phyloP scores from a whole-genome alignment of 2,113 vertebrate species.

The Typhlomys cinereus region DNA sequence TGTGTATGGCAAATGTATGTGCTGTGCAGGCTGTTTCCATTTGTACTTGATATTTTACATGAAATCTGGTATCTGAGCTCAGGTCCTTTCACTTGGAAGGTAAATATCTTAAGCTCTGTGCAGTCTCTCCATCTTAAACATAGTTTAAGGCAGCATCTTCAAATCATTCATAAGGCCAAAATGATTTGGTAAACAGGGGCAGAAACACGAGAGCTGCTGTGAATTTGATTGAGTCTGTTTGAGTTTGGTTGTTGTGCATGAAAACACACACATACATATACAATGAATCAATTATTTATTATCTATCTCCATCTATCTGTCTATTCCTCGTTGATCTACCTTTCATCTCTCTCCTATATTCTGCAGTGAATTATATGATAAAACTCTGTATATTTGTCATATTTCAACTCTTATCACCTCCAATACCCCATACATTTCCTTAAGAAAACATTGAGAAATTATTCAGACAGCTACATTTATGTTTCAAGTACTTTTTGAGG shows the following conservation, averaged over 20 bases:
- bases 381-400: not conserved
- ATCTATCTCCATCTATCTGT: not conserved
- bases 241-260: not conserved
- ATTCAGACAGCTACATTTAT: conserved; percentile 2
- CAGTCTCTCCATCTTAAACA: too few relatives aligned
- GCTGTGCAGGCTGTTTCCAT: too few relatives aligned
- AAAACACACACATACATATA: not conserved
- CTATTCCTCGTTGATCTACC: too few relatives aligned
- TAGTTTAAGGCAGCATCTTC: not conserved
- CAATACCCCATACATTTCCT: not conserved
- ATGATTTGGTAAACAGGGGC: not conserved
- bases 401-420: not conserved
- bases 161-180: not conserved
- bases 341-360: too few relatives aligned
- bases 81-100: too few relatives aligned
- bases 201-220: not conserved
- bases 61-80: too few relatives aligned
- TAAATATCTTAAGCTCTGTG: too few relatives aligned
- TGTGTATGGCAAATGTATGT: too few relatives aligned
- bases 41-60: too few relatives aligned
- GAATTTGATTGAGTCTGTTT: not conserved
- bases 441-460: conserved; percentile 14
- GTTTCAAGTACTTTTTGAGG: conserved; percentile 30
- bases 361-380: not conserved
- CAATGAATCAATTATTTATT: not conserved